A percentile compares a stretch with the other conserved stretches of the same genome.
Evolutionary conservation across 1,140 invertebrate genomes (phyloP).

Genomic region (Andrena cerasifolii): DNA sequence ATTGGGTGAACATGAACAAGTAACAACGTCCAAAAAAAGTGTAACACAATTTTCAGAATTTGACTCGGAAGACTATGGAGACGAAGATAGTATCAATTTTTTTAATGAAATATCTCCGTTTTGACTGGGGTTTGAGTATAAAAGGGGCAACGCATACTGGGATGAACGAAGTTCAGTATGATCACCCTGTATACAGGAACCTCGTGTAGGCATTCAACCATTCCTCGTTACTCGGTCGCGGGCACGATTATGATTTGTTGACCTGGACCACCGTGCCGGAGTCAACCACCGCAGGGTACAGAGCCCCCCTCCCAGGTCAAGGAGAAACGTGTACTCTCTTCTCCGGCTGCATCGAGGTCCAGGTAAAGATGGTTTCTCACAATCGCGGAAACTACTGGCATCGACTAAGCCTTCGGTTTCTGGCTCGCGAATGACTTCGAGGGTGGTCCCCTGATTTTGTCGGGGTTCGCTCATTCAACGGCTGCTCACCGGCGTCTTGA

Average conservation of each 20-base stretch:
- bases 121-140: too few species aligned
- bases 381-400: slow-evolving; percentile 44
- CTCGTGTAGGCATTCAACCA: slow-evolving; percentile 70
- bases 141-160: too few species aligned
- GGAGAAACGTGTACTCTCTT: slow-evolving; percentile 17
- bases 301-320: slow-evolving; percentile 25
- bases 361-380: slow-evolving; percentile 28
- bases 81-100: too few species aligned
- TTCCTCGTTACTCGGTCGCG: slow-evolving; percentile 76
- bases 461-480: background rate
- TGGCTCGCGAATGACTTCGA: slow-evolving; percentile 2
- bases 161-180: background rate
- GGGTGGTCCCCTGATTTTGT: slow-evolving; percentile 11
- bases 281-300: slow-evolving; percentile 62
- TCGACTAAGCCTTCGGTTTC: background rate
- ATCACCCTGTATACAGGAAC: slow-evolving; percentile 42
- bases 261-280: slow-evolving; percentile 77
- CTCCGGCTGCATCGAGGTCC: background rate
- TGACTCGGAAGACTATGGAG: too few species aligned
- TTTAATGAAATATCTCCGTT: too few species aligned
- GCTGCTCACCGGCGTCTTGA: slow-evolving; percentile 13
- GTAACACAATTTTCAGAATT: too few species aligned
- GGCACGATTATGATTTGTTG: slow-evolving; percentile 80
- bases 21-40: too few species aligned
- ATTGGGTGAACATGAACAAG: too few species aligned